phyloP scores from a whole-genome alignment of 2,113 vertebrate species.

The Microtus pennsylvanicus region DNA sequence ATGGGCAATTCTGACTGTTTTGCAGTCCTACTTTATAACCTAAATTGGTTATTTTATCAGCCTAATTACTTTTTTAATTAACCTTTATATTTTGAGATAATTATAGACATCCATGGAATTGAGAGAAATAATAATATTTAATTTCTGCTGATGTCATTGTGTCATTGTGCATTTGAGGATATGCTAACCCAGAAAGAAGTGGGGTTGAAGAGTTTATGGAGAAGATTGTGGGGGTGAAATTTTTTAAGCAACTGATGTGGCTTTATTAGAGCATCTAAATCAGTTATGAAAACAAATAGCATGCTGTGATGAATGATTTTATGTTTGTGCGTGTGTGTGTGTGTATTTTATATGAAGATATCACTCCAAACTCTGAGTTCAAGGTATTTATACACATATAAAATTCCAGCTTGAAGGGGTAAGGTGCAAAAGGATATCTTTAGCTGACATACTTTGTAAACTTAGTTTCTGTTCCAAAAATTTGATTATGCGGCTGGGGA shows the following conservation, averaged over 20 bases:
- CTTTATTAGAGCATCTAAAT: background rate
- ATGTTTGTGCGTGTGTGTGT: background rate
- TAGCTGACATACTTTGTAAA: background rate
- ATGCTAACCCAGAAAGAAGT: background rate
- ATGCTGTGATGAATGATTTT: background rate
- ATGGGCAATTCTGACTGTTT: background rate
- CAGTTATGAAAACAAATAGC: background rate
- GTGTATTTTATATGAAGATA: background rate
- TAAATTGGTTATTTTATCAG: slow-evolving; percentile 18
- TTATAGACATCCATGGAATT: background rate
- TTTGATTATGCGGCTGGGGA: background rate
- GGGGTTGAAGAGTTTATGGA: fast-evolving
- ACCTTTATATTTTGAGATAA: slow-evolving; percentile 49
- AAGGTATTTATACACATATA: background rate
- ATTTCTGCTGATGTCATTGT: background rate
- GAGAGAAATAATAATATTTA: slow-evolving; percentile 19
- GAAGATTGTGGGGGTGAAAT: background rate
- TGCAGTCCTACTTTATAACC: slow-evolving; percentile 35
- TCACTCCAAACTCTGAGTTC: background rate
- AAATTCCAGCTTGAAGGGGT: background rate
- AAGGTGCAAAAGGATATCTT: background rate
- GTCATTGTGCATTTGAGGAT: background rate
- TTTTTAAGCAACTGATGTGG: no score
- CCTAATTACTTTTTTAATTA: slow-evolving; percentile 60
- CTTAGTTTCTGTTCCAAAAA: background rate